Evolutionary conservation across 1,140 invertebrate species (phyloP), one percentile per base, ranked within the genome.

Genomic region (Euglossa dilemma): DNA sequence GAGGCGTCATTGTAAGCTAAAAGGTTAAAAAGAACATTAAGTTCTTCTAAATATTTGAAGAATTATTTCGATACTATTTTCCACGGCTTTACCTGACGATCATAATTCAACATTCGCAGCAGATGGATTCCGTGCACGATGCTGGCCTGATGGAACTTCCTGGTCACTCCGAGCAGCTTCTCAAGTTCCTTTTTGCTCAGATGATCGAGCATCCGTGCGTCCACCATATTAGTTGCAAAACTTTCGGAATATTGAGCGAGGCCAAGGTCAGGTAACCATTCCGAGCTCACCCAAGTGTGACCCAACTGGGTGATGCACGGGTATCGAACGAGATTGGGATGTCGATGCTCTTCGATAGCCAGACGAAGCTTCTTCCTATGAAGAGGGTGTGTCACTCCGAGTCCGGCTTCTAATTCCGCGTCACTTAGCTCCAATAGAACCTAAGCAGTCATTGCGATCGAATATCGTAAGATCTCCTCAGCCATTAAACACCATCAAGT

Each of bases 151-250:
- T 98, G 98, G 93, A 98, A 98, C 93, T 98, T 99, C 72, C 98
- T 95, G 50, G 97, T 98, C 12, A 99, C 97, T 2, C 97, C 97
- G 20, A 99, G 95, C 91, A 98, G 97, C 93, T 99, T 99, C 93
- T 99, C 98, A 85, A 99, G 94, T 91, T 99, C 98, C 92, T 99
- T 98, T 94, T 98, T 98, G 87, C 97, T 98, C 56, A 99, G 95
- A 63, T 97, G 97, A 92, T 99, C 98, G 87, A 99, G 94, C 96
- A 99, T 97, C 66, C 98, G 95, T 6, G 98, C 98, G 93, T 99
- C 98, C 11, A 99, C 97, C 92, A 99, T 95, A 88, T 98, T 98
- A n/a, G 96, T 96, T 80, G 98, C 96, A 93, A 99, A 99, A 66
- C 96, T 97, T 84, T 98, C 97, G 0, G 97, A 97, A 91, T 98